Evolutionary conservation across 2,113 vertebrate species (phyloP).

Genomic region (Anseranas semipalmata): DNA sequence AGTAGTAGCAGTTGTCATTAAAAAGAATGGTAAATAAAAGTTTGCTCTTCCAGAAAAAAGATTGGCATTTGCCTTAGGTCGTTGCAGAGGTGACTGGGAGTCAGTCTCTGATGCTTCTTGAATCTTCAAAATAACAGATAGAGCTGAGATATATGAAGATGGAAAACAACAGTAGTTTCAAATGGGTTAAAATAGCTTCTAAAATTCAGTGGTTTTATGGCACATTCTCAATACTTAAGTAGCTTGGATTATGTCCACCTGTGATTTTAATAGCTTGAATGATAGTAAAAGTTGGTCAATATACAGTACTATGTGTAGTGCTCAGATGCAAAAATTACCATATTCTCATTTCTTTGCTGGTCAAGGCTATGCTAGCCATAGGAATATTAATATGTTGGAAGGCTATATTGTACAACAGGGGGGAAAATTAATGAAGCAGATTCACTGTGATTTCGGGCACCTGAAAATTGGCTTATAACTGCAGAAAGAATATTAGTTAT

Average conservation of each 20-base stretch:
- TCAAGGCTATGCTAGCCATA: constrained; percentile 71
- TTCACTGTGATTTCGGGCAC: constrained; percentile 51
- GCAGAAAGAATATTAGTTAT: constrained; percentile 21
- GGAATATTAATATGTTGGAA: constrained; percentile 74
- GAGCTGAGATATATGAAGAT: background rate
- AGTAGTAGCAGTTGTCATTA: background rate
- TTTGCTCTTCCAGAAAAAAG: background rate
- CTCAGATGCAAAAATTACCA: constrained; percentile 17
- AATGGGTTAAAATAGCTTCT: constrained; percentile 51
- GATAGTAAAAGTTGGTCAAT: constrained; percentile 68
- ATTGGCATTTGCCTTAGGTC: background rate
- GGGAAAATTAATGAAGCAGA: constrained; percentile 59
- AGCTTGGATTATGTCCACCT: constrained; percentile 65
- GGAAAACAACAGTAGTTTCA: background rate
- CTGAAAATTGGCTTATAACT: constrained; percentile 51
- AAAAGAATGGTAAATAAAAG: background rate
- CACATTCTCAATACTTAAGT: background rate
- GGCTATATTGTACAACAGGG: background rate
- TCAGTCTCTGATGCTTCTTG: background rate
- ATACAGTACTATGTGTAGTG: constrained; percentile 6
- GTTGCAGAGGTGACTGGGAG: background rate
- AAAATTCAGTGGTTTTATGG: constrained; percentile 38
- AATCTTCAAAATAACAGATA: background rate
- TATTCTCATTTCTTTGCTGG: constrained; percentile 10
- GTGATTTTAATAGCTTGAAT: constrained; percentile 35